phyloP scores from a whole-genome alignment of 2,113 vertebrate species.

The Verasper variegatus region DNA sequence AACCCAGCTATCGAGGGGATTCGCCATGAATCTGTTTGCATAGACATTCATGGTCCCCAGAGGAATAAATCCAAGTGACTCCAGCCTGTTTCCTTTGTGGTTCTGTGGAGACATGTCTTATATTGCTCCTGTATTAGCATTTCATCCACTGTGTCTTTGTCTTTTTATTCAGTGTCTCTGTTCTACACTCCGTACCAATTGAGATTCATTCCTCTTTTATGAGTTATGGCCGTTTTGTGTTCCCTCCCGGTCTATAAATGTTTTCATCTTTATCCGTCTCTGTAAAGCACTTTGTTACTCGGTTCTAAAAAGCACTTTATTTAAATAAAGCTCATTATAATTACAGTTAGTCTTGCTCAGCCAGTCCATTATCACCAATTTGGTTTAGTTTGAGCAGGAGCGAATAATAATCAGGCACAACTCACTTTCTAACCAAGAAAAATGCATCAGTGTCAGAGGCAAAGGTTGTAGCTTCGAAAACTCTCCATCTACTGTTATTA shows the following conservation, averaged over 20 bases:
- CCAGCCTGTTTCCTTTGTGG: not conserved
- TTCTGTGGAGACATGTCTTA: too few species aligned
- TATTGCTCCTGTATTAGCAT: not conserved
- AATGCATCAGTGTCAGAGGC: not conserved
- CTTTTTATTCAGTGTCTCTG: not conserved
- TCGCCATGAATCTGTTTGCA: too few species aligned
- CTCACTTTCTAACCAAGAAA: not conserved
- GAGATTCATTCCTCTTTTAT: not conserved
- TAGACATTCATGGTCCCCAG: too few species aligned
- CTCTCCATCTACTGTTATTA: too few species aligned
- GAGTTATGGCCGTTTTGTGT: not conserved
- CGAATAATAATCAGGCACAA: slow-evolving; percentile 8
- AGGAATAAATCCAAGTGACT: too few species aligned
- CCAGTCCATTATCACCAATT: slow-evolving; percentile 33
- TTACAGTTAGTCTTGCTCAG: slow-evolving; percentile 19
- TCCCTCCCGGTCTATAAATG: slow-evolving; percentile 3
- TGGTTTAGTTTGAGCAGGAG: slow-evolving; percentile 10
- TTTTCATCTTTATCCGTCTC: slow-evolving; percentile 15
- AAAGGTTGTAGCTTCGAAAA: not conserved
- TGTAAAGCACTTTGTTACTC: slow-evolving; percentile 13
- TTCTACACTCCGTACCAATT: not conserved
- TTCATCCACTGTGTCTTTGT: too few species aligned
- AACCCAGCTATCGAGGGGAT: too few species aligned
- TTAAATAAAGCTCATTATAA: slow-evolving; percentile 19
- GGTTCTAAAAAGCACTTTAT: slow-evolving; percentile 27